Base-by-base conservation (phyloP, 2,797 vertebrate genomes). In the Microchirus variegatus region DNA sequence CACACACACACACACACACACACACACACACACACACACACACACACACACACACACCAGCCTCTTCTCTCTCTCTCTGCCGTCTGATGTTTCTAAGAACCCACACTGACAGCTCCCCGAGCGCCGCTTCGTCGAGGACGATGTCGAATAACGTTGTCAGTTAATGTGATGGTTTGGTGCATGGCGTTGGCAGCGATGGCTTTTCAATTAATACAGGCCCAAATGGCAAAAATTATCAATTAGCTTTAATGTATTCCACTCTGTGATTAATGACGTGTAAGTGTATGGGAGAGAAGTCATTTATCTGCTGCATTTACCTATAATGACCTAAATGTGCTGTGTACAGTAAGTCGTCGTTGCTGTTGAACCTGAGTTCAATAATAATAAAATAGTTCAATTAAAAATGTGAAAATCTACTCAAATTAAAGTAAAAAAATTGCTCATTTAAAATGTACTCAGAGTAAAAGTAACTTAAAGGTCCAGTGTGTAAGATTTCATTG, bases 91-190 rank as follows among this genome's bases (percentile, higher is more conserved):
- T 52, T 75, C 72, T 48, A 72, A 75, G 77, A 84, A 81, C 78
- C 75, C 67, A 41, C 77, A 31, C 31, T 62, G 70, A 84, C 79
- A 83, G 78, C 83, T 86, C 81, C 75, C 83, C 53, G 35, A 90
- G 81, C 71, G 67, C 73, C 65, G 70, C 78, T 84, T 75, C 80
- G 88, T 87, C 75, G 57, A 67, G 80, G 18, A 73, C 80, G 84
- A 85, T 80, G 84, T 89, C 83, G 85, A 75, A 90, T 77, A 89
- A 88, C 73, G 86, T 80, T 80, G 85, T 88, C 83, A 78, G 67
- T 75, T 91, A 91, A 91, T 90, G 82, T 85, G 90, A 80, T 90
- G 85, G 82, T 88, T 88, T 87, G 82, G 83, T 85, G 83, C 85
- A 79, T 84, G 80, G 80, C 77, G 80, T 86, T 86, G 82, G 52